These are phyloP conservation scores for Tachysurus vachellii DNA, from an alignment of 2,113 vertebrate species.

Conservation along the genomic window DNA sequence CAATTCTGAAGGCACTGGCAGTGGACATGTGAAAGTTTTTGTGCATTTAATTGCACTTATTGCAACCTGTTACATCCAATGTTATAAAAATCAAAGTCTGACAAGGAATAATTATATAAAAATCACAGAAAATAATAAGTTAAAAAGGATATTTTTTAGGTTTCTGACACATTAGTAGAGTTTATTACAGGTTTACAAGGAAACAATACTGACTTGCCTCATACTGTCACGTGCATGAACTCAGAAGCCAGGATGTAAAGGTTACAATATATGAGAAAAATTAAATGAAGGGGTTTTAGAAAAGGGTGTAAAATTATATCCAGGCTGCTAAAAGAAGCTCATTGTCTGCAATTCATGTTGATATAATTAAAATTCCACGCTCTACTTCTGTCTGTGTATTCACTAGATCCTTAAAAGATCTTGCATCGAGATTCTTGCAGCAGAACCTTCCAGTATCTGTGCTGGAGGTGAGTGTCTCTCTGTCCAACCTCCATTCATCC, in stretches of 20 bases:
- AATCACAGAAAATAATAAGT: neutral
- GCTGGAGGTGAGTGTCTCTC: constrained; percentile 84
- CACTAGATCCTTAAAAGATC: constrained; percentile 93
- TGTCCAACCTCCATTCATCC: neutral
- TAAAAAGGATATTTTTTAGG: neutral
- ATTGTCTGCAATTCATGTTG: neutral
- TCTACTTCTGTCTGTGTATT: constrained; percentile 17
- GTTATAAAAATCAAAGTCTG: neutral
- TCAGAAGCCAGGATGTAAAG: neutral
- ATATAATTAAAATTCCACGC: neutral
- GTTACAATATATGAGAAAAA: neutral
- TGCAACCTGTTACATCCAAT: neutral
- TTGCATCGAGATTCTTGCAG: constrained; percentile 96
- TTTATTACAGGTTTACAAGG: neutral
- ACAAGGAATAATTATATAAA: neutral
- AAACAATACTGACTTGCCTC: neutral
- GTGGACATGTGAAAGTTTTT: neutral
- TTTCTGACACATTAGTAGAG: neutral
- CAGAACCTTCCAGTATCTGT: constrained; percentile 95
- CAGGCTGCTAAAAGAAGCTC: neutral
- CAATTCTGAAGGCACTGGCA: neutral
- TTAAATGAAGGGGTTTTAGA: neutral
- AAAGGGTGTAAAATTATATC: neutral
- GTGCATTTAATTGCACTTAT: neutral
- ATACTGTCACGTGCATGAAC: too few relatives aligned